Evolutionary conservation across 2,888 invertebrate genomes (phyloP).

Genomic region (Exephanes ischioxanthus): DNA sequence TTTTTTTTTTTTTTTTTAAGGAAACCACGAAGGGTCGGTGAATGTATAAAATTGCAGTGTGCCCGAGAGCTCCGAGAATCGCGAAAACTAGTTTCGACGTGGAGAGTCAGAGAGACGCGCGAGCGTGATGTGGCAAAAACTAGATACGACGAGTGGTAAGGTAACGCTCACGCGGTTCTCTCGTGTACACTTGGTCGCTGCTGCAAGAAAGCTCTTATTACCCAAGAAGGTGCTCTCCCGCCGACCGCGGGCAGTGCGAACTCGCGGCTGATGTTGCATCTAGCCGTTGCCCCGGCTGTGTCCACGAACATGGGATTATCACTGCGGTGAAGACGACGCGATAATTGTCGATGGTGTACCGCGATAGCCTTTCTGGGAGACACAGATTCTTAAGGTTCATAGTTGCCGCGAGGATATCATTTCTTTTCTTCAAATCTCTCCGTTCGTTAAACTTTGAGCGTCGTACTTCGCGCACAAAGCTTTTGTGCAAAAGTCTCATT

Average conservation of each 20-base stretch:
- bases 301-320: slow-evolving; percentile 42
- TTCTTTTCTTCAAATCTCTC: neutral
- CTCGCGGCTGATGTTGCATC: slow-evolving; percentile 18
- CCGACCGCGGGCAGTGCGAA: slow-evolving; percentile 28
- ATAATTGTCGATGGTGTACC: slow-evolving; percentile 4
- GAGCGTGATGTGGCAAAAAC: slow-evolving; percentile 54
- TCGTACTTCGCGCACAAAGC: neutral
- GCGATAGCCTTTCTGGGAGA: neutral
- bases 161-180: slow-evolving; percentile 41
- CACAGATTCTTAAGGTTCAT: neutral
- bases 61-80: slow-evolving; percentile 54
- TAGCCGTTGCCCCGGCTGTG: slow-evolving; percentile 22
- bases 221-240: slow-evolving; percentile 56
- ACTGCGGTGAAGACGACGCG: slow-evolving; percentile 22
- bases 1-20: neutral
- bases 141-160: slow-evolving; percentile 61
- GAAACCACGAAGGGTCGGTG: neutral
- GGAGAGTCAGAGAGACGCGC: slow-evolving; percentile 21
- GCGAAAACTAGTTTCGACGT: slow-evolving; percentile 60
- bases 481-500: neutral
- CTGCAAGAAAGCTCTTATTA: slow-evolving; percentile 56
- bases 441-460: neutral
- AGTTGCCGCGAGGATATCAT: neutral
- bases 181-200: slow-evolving; percentile 18
- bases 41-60: slow-evolving; percentile 23